These are phyloP conservation scores for Dendrolimus kikuchii DNA, from an alignment of 1,140 invertebrate genomes.

Conservation along the genomic window DNA sequence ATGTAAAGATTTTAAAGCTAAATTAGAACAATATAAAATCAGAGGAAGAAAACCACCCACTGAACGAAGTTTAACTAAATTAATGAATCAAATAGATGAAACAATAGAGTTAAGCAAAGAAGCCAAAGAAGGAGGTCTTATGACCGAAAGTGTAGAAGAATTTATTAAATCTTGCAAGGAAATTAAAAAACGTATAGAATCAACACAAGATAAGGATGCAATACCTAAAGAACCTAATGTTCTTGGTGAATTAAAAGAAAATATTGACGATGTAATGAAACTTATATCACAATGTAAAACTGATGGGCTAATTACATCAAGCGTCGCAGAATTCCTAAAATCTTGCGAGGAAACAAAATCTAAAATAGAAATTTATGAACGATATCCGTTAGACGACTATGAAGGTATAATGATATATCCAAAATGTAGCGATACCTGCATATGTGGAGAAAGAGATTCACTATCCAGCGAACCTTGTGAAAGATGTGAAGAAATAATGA, in stretches of 20 bases:
- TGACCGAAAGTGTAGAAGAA: slow-evolving; percentile 20
- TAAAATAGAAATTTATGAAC: slow-evolving; percentile 15
- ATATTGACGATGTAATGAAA: slow-evolving; percentile 12
- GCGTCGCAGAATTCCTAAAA: slow-evolving; percentile 14
- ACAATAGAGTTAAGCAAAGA: slow-evolving; percentile 20
- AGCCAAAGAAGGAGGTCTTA: slow-evolving; percentile 19
- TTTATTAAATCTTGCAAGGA: slow-evolving; percentile 24
- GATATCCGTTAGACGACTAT: neutral
- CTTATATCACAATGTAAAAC: slow-evolving; percentile 10
- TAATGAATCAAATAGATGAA: slow-evolving; percentile 25
- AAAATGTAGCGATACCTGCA: slow-evolving; percentile 2
- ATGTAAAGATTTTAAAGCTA: slow-evolving; percentile 26
- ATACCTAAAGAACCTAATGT: neutral
- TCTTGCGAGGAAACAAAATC: slow-evolving; percentile 12
- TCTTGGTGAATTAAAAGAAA: slow-evolving; percentile 5
- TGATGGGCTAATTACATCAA: slow-evolving; percentile 8
- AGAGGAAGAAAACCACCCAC: slow-evolving; percentile 7
- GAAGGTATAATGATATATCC: slow-evolving; percentile 6
- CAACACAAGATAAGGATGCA: slow-evolving; percentile 1
- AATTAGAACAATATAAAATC: slow-evolving; percentile 15
- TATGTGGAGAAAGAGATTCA: neutral
- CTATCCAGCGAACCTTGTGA: neutral
- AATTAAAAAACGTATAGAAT: slow-evolving; percentile 13
- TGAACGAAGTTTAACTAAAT: slow-evolving; percentile 12
- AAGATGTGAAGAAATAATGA: neutral